phyloP scores from a whole-genome alignment of 2,888 invertebrate genomes.

The Agonum fuliginosum region DNA sequence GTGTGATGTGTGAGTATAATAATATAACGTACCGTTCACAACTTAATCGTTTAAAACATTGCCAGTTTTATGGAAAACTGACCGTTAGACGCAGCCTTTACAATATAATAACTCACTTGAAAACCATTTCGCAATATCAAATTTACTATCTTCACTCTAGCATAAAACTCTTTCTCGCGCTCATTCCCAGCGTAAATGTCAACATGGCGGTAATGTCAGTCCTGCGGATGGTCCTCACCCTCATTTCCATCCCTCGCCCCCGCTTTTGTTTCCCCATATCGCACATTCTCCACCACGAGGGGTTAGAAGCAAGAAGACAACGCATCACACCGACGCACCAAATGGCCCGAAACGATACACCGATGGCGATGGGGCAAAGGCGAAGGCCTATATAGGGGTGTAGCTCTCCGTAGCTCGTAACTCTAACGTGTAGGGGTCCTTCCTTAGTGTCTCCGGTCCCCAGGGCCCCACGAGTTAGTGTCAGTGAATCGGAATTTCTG shows the following conservation, averaged over 20 bases:
- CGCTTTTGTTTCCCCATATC: not conserved
- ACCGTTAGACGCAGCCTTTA: no score
- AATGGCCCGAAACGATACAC: slow-evolving; percentile 48
- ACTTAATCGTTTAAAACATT: no score
- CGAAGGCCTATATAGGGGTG: slow-evolving; percentile 13
- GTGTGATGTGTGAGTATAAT: no score
- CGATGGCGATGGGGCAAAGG: slow-evolving; percentile 37
- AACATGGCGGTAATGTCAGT: slow-evolving; percentile 52
- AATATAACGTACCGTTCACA: no score
- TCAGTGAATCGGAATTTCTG: slow-evolving; percentile 42
- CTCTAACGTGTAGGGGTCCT: not conserved
- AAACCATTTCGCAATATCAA: no score
- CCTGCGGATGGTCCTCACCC: slow-evolving; percentile 31
- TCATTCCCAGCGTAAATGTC: slow-evolving; percentile 27
- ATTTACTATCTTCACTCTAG: not conserved
- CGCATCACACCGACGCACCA: slow-evolving; percentile 17
- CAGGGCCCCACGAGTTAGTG: not conserved
- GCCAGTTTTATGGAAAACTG: no score
- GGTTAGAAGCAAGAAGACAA: not conserved
- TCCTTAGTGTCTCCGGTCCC: not conserved
- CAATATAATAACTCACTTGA: no score
- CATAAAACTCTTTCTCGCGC: not conserved
- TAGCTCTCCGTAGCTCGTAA: slow-evolving; percentile 1
- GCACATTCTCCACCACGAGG: slow-evolving; percentile 9
- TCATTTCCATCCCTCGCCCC: not conserved